Evolutionary conservation across 2,888 invertebrate species (phyloP).

Genomic region (Ophion obscuratus): DNA sequence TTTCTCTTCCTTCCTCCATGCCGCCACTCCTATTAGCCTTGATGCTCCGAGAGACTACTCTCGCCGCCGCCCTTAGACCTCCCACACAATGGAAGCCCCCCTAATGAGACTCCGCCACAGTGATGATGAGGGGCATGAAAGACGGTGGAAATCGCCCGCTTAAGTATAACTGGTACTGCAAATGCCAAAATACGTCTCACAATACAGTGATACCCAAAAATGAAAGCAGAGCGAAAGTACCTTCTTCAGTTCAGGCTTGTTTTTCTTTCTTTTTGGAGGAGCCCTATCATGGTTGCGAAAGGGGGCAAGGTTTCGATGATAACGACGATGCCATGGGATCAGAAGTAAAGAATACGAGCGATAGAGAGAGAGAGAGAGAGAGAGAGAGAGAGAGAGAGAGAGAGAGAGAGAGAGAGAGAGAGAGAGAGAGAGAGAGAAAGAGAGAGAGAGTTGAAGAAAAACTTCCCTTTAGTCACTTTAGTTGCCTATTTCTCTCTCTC

Average conservation of each 20-base stretch:
- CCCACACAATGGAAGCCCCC: conserved; percentile 76
- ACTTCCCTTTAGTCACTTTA: no score
- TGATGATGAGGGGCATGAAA: conserved; percentile 48
- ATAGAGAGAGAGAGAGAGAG: no score
- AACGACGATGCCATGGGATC: conserved; percentile 31
- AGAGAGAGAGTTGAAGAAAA: no score
- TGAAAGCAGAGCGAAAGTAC: not conserved
- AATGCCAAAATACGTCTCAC: conserved; percentile 3
- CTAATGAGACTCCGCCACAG: conserved; percentile 77
- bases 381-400: no score
- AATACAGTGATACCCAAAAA: not conserved
- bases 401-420: no score
- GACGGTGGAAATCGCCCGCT: conserved; percentile 41
- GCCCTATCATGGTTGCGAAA: conserved; percentile 33
- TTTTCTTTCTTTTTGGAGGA: no score
- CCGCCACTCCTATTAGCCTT: conserved; percentile 50
- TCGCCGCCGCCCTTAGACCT: conserved; percentile 37
- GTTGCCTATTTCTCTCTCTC: no score
- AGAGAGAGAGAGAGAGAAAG: no score
- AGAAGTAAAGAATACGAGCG: no score
- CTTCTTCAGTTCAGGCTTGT: no score
- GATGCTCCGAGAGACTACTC: conserved; percentile 37
- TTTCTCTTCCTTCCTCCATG: conserved; percentile 5
- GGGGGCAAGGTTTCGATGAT: conserved; percentile 31
- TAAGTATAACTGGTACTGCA: conserved; percentile 5